Percentiles rank a stretch among this genome's conserved stretches.
Conservation (phyloP, 2,113 vertebrate species). For the Megaptera novaeangliae region DNA sequence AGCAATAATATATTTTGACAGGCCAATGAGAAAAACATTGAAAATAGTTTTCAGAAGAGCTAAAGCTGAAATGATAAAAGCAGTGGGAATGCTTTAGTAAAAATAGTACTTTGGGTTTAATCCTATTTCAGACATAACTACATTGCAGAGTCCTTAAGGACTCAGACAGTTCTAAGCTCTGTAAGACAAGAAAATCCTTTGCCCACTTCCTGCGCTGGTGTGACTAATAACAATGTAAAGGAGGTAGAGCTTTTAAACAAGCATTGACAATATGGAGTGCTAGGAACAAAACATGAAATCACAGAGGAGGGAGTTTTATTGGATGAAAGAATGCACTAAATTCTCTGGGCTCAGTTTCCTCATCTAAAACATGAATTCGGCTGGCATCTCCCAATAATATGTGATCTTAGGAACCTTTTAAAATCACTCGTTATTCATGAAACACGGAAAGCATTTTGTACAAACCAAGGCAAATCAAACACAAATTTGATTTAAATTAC, state of each 20-base stretch:
- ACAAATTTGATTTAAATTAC: not conserved
- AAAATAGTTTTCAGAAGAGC: not conserved
- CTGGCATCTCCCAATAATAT: not conserved
- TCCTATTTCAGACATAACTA: not conserved
- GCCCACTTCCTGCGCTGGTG: not conserved
- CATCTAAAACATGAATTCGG: not conserved
- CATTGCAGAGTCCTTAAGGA: not conserved
- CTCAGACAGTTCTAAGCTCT: not conserved
- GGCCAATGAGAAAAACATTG: not conserved
- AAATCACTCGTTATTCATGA: not conserved
- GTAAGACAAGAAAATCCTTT: not conserved
- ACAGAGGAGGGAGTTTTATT: not conserved
- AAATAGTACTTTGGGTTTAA: not conserved
- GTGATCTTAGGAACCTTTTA: not conserved
- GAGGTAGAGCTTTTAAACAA: not conserved
- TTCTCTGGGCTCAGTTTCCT: not conserved
- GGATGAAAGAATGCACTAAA: not conserved
- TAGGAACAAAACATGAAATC: not conserved
- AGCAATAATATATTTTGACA: not conserved
- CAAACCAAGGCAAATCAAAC: not conserved
- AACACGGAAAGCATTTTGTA: not conserved
- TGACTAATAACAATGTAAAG: not conserved
- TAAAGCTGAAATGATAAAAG: not conserved
- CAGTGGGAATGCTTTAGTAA: not conserved
- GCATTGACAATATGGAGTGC: not conserved